phyloP scores from a whole-genome alignment of 2,888 invertebrate genomes.

The Hypercompe scribonia region DNA sequence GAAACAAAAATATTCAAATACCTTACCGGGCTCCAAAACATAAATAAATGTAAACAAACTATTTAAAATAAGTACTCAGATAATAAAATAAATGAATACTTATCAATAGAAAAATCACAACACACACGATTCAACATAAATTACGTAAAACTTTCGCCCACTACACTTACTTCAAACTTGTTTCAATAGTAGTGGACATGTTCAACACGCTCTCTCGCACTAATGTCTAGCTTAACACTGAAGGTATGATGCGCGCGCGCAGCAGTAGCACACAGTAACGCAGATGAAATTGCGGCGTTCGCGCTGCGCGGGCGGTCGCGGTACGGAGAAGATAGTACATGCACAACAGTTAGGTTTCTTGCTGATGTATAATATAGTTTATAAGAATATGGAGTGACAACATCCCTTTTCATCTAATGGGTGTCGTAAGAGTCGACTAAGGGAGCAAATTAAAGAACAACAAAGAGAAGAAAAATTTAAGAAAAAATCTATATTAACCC shows the following conservation, averaged over 20 bases:
- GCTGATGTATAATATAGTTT: background rate
- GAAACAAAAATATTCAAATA: background rate
- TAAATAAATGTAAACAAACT: background rate
- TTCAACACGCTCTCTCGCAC: constrained; percentile 42
- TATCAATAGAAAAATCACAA: constrained; percentile 30
- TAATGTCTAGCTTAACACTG: constrained; percentile 50
- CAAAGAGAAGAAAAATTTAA: too few relatives aligned
- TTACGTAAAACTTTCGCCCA: constrained; percentile 65
- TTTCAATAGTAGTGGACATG: constrained; percentile 79
- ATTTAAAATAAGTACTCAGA: background rate
- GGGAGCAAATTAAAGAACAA: too few relatives aligned
- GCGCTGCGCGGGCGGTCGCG: constrained; percentile 21
- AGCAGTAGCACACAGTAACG: constrained; percentile 1
- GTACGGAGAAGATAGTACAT: constrained; percentile 1
- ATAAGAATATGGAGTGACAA: background rate
- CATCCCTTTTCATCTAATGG: too few relatives aligned
- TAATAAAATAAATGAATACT: constrained; percentile 11
- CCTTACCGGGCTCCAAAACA: background rate
- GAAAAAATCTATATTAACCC: too few relatives aligned
- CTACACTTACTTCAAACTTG: constrained; percentile 78
- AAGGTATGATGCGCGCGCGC: constrained; percentile 7
- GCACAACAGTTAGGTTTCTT: background rate
- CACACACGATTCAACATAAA: constrained; percentile 40
- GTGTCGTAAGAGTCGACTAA: too few relatives aligned
- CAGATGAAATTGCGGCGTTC: constrained; percentile 27